Evolutionary conservation across 2,888 invertebrate genomes (phyloP).

Genomic region (Philereme vetulata): DNA sequence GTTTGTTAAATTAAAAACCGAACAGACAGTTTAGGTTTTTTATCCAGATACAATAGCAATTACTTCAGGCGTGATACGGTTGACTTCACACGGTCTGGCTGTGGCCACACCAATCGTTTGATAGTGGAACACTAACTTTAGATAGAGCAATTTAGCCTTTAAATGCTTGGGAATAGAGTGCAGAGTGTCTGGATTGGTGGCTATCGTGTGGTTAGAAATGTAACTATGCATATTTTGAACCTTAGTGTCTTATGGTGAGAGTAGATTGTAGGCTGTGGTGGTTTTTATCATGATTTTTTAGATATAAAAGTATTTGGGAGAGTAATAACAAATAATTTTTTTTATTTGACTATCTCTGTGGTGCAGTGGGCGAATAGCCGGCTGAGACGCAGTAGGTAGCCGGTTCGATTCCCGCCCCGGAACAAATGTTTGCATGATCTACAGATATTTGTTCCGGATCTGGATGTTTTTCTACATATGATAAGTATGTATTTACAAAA

Average conservation of each 20-base stretch:
- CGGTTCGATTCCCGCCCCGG: too few species aligned
- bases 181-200: background rate
- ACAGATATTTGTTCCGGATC: too few species aligned
- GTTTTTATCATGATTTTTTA: background rate
- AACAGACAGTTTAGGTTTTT: background rate
- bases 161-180: background rate
- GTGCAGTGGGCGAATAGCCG: too few species aligned
- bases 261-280: background rate
- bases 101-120: constrained; percentile 10
- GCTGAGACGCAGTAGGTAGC: too few species aligned
- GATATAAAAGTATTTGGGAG: background rate
- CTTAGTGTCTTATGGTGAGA: background rate
- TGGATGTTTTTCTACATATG: too few species aligned
- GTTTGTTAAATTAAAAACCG: background rate
- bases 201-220: background rate
- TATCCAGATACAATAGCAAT: constrained; percentile 21
- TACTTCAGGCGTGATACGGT: constrained; percentile 21
- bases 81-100: constrained; percentile 16
- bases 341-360: too few species aligned
- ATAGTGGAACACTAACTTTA: background rate
- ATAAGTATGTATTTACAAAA: too few species aligned
- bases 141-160: background rate
- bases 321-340: background rate
- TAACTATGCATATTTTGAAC: background rate
- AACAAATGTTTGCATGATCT: too few species aligned